Base-by-base conservation (phyloP, 2,888 invertebrate species). In the Apamea epomidion region DNA sequence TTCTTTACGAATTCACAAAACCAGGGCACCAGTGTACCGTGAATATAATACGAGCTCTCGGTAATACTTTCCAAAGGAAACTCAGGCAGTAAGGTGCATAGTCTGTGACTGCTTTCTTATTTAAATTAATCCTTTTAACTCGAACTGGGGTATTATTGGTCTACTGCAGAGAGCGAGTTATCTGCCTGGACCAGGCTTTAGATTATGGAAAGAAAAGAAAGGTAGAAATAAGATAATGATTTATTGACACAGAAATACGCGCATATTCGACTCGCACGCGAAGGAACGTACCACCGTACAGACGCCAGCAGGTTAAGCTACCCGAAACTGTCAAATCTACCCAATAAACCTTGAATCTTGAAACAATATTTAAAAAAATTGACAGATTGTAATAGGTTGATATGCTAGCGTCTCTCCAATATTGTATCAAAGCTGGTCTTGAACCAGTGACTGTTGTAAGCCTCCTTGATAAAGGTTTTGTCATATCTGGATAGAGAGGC, bases 401-500 rank as follows among this genome's bases (percentile, higher is more conserved):
- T 42, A 7, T 37, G 6, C 37, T 37, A 2, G 37, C 37, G 37
- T 37, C 37, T 37, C 0, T 37, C 6, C 51, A 51, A 51, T 51
- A 51, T 51, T 51, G 6, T 18, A 80, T 94, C 0, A 89, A 87
- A 75, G 65, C 75, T 0, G 89, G 89, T 3, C 45, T 68, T 1
- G 70, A 74, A 10, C 92, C 93, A 16, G 79, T 95, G 4, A 91
- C 91, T 7, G 89, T 96, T 6, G 45, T 68, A 3, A 85, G n/a
- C 0, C 93, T 96, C 1, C 71, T 95, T 2, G 25, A 75, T 0
- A 80, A 82, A 29, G 95, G 95, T 0, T 95, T 95, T 0, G 64
- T 92, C 5, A 80, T 94, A 18, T 32, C 92, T 0, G 94, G 92
- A 0, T 87, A 91, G 76, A 85, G 82, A 71, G 84, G 91, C 4